phyloP scores from a whole-genome alignment of 2,888 invertebrate genomes.

The Phania funesta region DNA sequence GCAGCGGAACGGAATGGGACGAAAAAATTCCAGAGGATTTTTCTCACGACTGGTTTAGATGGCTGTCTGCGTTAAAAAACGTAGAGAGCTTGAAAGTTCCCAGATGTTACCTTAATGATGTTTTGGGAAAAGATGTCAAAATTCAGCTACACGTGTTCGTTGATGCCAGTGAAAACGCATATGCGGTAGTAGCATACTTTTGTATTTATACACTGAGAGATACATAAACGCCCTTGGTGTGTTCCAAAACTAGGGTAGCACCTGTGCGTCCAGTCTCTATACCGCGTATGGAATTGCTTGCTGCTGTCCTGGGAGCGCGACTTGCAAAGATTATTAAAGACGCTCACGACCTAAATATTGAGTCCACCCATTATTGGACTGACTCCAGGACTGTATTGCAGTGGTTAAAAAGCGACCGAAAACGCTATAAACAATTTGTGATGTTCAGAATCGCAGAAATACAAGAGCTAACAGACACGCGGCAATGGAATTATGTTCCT shows the following conservation, averaged over 20 bases:
- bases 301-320: not conserved
- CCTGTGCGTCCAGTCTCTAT: not conserved
- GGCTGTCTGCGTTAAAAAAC: not conserved
- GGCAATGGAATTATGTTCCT: too few relatives aligned
- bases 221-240: not conserved
- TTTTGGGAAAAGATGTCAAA: too few relatives aligned
- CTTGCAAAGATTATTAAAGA: not conserved
- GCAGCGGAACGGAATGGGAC: slow-evolving; percentile 45
- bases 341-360: not conserved
- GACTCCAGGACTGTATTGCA: slow-evolving; percentile 2
- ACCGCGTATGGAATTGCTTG: not conserved
- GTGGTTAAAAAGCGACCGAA: slow-evolving; percentile 19
- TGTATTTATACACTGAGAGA: not conserved
- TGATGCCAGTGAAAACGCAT: not conserved
- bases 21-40: slow-evolving; percentile 29
- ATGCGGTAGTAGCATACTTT: not conserved
- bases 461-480: not conserved
- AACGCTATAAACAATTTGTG: slow-evolving; percentile 12
- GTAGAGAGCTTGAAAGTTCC: not conserved
- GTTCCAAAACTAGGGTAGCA: not conserved
- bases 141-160: not conserved
- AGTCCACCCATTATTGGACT: not conserved
- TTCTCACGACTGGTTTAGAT: slow-evolving; percentile 43
- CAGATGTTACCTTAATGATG: not conserved
- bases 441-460: slow-evolving; percentile 30